A percentile compares a stretch with the other conserved stretches of the same genome.
These are phyloP conservation scores for Phrynosoma platyrhinos DNA, from an alignment of 2,113 vertebrate genomes.

Conservation along the genomic window DNA sequence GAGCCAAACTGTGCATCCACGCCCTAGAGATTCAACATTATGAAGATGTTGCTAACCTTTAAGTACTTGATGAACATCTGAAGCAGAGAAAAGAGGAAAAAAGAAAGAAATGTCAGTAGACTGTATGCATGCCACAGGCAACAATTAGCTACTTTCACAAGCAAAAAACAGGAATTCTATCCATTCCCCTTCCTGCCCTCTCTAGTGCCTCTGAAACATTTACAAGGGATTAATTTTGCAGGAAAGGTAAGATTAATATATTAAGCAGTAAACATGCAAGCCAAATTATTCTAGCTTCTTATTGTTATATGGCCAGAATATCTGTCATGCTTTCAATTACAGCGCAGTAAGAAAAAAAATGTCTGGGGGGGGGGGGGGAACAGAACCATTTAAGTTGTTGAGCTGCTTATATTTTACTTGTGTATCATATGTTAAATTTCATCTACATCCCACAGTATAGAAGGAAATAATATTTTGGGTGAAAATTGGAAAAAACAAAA, in stretches of 20 bases:
- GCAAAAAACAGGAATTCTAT: slow-evolving; percentile 48
- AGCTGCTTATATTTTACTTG: not conserved
- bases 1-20: slow-evolving; percentile 68
- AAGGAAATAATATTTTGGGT: not conserved
- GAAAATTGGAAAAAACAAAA: not conserved
- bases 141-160: slow-evolving; percentile 71
- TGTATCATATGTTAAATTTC: not conserved
- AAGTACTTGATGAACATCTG: slow-evolving; percentile 99
- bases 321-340: not conserved
- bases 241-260: slow-evolving; percentile 57
- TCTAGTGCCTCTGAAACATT: slow-evolving; percentile 28
- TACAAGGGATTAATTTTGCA: slow-evolving; percentile 65
- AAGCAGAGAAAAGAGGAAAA: slow-evolving; percentile 88
- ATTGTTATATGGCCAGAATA: not conserved
- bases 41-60: slow-evolving; percentile 96
- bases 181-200: not conserved
- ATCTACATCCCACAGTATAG: not conserved
- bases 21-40: slow-evolving; percentile 74
- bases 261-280: slow-evolving; percentile 19
- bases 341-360: not conserved
- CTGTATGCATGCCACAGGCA: slow-evolving; percentile 86
- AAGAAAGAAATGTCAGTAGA: slow-evolving; percentile 87
- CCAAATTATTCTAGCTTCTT: not conserved
- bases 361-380: not conserved
- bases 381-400: not conserved